Evolutionary conservation across 2,797 vertebrate species (phyloP), one percentile per base, ranked within the genome.

Genomic region (Pyrocephalus nanus): DNA sequence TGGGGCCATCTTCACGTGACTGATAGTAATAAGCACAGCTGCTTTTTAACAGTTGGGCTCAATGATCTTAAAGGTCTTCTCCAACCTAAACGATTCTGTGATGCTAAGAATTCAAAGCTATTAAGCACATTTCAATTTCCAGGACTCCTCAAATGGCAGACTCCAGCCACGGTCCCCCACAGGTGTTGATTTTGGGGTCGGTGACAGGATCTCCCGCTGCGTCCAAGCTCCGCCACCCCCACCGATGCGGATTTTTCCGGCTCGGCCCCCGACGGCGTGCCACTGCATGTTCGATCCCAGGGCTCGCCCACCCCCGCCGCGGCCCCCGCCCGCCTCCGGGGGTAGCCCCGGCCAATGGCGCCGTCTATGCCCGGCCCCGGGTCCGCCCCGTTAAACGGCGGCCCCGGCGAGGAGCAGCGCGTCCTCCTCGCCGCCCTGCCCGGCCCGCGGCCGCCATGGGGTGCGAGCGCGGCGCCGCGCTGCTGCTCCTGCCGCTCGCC

Each of bases 401-500:
- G 38, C 8, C 6, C 5, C n/a, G 23, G 11, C 29, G 29, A 7
- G 4, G 11, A 38, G 54, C 3, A 32, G 21, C 5, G 15, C 14
- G 55, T 60, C 15, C 53, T 88, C 27, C 22, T 36, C 18, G 26
- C 67, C 7, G 48, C 38, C 19, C 12, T 30, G 20, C 40, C 30
- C 50, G 54, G 61, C 51, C 57, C 14, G 62, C 54, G 81, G 57
- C 77, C 64, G 76, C 34, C 60, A 92, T 85, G 91, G 80, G 80
- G 79, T 73, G 64, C 16, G 27, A 30, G n/a, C 69, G 84, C n/a
- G 22, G 45, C 43, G 32, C 45, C 25, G 57, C 74, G 8, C 47
- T 90, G 62, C 43, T 93, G 73, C 65, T 92, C 18, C 57, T 61
- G 86, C 81, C 34, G 55, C 69, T 94, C 18, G 88, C 85, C 55